Percentiles rank a stretch among this genome's conserved stretches.
phyloP scores from a whole-genome alignment of 2,797 vertebrate species.

The Sebastes hubbsi region DNA sequence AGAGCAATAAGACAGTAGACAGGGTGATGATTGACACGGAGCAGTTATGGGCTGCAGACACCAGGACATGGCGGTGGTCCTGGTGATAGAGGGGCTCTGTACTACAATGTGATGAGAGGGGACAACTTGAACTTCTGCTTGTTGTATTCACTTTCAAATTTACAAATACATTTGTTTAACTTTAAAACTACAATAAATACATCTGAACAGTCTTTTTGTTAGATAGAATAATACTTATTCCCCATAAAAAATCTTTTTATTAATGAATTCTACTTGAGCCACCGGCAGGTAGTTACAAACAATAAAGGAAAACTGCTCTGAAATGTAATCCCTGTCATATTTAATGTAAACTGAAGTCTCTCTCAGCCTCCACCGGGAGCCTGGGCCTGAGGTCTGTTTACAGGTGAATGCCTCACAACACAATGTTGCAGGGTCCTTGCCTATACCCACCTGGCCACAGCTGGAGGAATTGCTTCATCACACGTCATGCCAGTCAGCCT shows the following conservation, averaged over 20 bases:
- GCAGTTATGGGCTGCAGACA: neutral
- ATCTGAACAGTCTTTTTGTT: neutral
- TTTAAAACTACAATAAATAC: neutral
- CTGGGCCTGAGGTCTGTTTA: no score
- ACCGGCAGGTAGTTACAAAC: neutral
- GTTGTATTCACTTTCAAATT: neutral
- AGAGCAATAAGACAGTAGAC: neutral
- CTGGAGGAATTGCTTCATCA: no score
- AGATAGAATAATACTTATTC: neutral
- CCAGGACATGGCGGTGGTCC: neutral
- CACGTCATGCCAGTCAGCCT: no score
- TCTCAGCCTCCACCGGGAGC: no score
- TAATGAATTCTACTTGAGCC: neutral
- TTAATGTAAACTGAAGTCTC: neutral
- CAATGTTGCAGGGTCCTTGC: no score
- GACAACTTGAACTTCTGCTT: neutral
- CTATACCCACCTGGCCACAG: rapidly evolving
- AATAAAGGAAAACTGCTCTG: neutral
- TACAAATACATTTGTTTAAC: neutral
- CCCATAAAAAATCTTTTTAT: neutral
- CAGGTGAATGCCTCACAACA: no score
- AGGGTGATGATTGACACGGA: neutral
- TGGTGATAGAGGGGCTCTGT: neutral
- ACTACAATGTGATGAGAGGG: neutral
- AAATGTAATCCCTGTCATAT: neutral